Conservation (phyloP, 2,797 vertebrate genomes). For the Chiroxiphia lanceolata region DNA sequence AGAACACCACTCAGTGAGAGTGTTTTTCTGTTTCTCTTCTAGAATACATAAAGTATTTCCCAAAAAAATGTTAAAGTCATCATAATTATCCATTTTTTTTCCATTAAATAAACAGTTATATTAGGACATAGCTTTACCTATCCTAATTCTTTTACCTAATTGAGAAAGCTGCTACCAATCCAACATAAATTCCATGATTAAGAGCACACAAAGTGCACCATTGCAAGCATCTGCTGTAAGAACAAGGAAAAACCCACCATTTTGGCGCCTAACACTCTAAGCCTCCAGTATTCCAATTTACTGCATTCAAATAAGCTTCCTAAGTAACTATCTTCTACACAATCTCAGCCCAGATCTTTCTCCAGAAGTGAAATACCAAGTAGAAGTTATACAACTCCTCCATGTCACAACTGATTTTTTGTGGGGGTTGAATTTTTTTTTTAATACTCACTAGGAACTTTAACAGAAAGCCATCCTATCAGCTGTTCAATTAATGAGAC, state of each 20-base stretch:
- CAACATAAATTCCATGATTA: background rate
- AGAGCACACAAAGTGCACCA: background rate
- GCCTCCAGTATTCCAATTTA: background rate
- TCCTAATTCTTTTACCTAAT: background rate
- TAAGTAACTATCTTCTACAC: background rate
- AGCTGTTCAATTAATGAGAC: background rate
- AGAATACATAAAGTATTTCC: background rate
- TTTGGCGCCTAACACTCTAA: background rate
- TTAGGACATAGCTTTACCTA: background rate
- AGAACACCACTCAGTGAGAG: constrained; percentile 85
- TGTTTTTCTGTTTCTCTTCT: constrained; percentile 86
- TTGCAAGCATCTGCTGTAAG: background rate
- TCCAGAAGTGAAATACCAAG: background rate
- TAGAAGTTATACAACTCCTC: background rate
- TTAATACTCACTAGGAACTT: background rate
- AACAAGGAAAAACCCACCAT: background rate
- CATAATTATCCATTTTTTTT: background rate
- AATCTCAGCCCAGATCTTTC: background rate
- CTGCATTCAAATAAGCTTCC: background rate
- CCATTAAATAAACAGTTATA: background rate
- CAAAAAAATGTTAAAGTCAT: background rate
- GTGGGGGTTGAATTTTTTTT: background rate
- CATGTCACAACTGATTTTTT: background rate
- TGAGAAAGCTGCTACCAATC: background rate
- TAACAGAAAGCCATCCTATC: background rate